Conservation (phyloP, 2,888 invertebrate species). For the Antheraea assamensis region DNA sequence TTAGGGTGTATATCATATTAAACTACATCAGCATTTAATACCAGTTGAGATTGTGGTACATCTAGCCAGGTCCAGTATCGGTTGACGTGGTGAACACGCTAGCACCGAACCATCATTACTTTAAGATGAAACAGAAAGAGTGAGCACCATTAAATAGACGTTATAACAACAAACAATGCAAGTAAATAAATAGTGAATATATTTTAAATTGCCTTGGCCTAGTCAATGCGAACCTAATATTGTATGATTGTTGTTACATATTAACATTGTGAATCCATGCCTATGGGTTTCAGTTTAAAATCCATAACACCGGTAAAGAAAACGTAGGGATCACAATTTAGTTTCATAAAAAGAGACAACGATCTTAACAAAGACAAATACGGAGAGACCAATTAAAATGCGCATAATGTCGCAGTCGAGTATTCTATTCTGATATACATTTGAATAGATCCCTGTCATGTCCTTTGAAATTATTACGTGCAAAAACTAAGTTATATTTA, state of each 20-base stretch:
- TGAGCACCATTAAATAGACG: no score
- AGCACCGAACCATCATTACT: no score
- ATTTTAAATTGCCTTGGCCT: background rate
- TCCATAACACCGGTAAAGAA: background rate
- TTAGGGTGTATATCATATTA: no score
- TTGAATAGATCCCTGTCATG: background rate
- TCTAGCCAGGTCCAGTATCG: no score
- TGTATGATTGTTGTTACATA: background rate
- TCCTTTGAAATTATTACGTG: constrained; percentile 1
- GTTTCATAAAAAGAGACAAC: background rate
- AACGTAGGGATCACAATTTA: background rate
- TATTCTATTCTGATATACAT: background rate
- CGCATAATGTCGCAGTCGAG: background rate
- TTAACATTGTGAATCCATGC: background rate
- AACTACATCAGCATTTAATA: no score
- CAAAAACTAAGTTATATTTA: constrained; percentile 4
- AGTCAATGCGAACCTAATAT: background rate
- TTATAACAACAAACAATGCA: background rate
- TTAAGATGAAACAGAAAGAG: no score
- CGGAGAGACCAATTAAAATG: background rate
- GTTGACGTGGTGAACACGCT: no score
- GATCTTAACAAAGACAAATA: background rate
- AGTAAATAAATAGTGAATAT: background rate
- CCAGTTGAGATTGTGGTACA: no score
- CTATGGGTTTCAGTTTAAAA: background rate